Base-by-base conservation (phyloP, 2,888 invertebrate species). In the Ceraclea dissimilis region DNA sequence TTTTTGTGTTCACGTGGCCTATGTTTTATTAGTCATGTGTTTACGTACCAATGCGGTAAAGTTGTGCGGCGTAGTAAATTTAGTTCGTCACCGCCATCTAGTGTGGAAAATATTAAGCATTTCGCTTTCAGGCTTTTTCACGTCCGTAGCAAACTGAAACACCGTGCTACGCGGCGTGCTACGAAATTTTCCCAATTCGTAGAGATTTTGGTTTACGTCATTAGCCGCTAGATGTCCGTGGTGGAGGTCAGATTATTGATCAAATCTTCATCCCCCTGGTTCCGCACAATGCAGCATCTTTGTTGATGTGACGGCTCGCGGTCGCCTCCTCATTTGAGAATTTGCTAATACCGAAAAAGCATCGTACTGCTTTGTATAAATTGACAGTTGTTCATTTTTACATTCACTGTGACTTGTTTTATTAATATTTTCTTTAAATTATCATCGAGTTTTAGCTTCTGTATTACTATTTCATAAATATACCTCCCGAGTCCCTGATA, bases 281-380 rank as follows among this genome's bases (percentile, higher is more conserved):
- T 47, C 57, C 56, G 21, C 55, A 51, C 59, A 57, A 52, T 61
- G 61, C 61, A 61, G 61, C 61, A 61, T 61, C 61, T 61, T 59
- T 60, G 60, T 60, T 58, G 60, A 58, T 51, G 57, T 60, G 57
- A 55, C 58, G 54, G 51, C 43, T 49, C 51, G 46, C 51, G 44
- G 31, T 39, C 43, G 34, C 22, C 54, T 49, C 31, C 54, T 43
- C 20, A 49, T 22, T 34, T 20, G 55, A 55, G 43, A 31, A 46
- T 49, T 55, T 26, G 33, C 33, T 20, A 16, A 49, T 49, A 54
- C 11, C 31, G 49, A 18, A 39, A 39, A 39, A 39, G 13, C 39
- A 39, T 39, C 39, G 39, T 16, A 39, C n/a, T 16, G 13, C 39
- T 39, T 16, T 39, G 2, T 39, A n/a, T 20, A 16, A 21, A 34